Conservation (phyloP, 2,113 vertebrate genomes). For the Tretioscincus oriximinensis region DNA sequence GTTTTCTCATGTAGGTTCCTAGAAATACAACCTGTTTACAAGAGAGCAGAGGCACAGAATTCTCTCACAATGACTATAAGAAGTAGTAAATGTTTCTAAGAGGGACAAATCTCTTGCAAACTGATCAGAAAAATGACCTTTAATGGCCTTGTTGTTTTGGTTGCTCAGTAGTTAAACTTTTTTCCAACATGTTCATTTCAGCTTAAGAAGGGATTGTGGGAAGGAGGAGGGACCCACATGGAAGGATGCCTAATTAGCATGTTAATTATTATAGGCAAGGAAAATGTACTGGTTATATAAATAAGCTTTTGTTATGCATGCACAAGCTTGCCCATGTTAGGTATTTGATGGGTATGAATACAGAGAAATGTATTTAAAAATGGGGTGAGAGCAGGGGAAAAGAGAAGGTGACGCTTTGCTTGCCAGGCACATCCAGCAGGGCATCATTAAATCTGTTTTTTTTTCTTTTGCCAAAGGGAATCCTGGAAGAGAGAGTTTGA, state of each 20-base stretch:
- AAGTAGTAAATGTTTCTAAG: not conserved
- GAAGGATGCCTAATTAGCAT: constrained; percentile 75
- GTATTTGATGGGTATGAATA: constrained; percentile 50
- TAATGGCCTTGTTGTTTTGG: constrained; percentile 60
- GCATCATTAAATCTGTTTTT: constrained; percentile 55
- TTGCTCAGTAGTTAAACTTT: constrained; percentile 70
- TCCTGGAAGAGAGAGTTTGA: constrained; percentile 31
- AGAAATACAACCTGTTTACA: not conserved
- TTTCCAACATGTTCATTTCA: constrained; percentile 58
- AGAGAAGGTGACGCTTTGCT: constrained; percentile 46
- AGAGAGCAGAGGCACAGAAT: constrained; percentile 4
- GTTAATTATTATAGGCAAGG: constrained; percentile 71
- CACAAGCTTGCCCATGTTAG: constrained; percentile 53
- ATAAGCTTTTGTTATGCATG: constrained; percentile 56
- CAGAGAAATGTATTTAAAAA: constrained; percentile 48
- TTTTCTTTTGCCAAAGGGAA: constrained; percentile 23
- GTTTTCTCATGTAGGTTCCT: not conserved
- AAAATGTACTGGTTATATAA: constrained; percentile 66
- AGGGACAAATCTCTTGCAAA: not conserved
- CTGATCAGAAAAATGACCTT: constrained; percentile 43
- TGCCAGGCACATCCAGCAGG: constrained; percentile 31
- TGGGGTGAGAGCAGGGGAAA: not conserved
- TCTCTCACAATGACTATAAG: not conserved
- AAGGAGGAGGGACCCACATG: constrained; percentile 29
- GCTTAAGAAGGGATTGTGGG: constrained; percentile 2